Base-by-base conservation (phyloP, 2,113 vertebrate genomes). In the Rhagologus leucostigma region DNA sequence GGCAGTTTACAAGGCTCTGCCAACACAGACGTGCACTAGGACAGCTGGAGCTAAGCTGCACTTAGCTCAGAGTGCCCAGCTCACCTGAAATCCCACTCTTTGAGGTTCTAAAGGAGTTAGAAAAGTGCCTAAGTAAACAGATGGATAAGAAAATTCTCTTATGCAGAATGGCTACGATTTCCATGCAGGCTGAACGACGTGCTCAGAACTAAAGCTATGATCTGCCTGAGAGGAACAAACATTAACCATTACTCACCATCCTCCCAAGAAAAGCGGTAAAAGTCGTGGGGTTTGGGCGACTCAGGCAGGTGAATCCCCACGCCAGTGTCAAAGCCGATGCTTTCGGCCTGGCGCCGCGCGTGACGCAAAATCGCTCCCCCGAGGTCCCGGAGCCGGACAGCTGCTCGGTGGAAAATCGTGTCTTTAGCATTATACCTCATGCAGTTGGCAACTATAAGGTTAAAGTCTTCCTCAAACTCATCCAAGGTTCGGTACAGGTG, bases 361-460 rank as follows among this genome's bases (percentile, higher is more conserved):
- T 99, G 99, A 37, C 99, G 98, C 92, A 99, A 97, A 67, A 99
- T 95, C 77, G 99, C 99, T 74, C 99, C 99, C 56, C 99, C 99
- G 9, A 99, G 97, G 93, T 99, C 99, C 76, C 98, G 97, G 76
- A 99, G 98, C 64, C 99, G 99, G 91, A 99, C 97, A 82, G 99
- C 99, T 85, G 99, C 98, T 97, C 99, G 98, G 98, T 99, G 98
- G 98, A 99, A 99, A 97, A 99, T 98, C 19, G 99, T 99, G 97
- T 99, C 99, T 98, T 99, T 99, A 98, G 98, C 96, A 97, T 99
- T 99, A 98, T 99, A 99, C 91, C 98, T 98, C 98, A 99, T 99
- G 98, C 99, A 99, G 98, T 99, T 99, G 97, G 98, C 98, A 97
- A 99, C 98, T 98, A 99, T 99, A 94, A 99, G 98, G 97, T 99